These are phyloP conservation scores for Daubentonia madagascariensis DNA, from an alignment of 2,113 vertebrate species.

Conservation along the genomic window DNA sequence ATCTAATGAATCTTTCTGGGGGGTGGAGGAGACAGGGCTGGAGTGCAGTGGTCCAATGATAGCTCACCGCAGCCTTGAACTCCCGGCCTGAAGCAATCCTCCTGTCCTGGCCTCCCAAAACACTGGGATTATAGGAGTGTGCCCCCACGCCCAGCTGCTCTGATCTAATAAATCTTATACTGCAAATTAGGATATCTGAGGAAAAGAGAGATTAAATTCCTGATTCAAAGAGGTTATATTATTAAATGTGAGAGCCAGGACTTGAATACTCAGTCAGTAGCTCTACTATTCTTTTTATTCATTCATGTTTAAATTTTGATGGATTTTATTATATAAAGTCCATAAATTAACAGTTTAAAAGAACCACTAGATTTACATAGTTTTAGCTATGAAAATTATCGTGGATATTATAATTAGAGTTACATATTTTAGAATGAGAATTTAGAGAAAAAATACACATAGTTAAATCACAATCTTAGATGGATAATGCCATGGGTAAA, in stretches of 20 bases:
- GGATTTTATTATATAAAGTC: not conserved
- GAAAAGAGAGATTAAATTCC: not conserved
- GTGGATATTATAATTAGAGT: not conserved
- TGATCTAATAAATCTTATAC: not conserved
- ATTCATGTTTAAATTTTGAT: slow-evolving; percentile 7
- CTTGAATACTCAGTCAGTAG: not conserved
- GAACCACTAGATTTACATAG: not conserved
- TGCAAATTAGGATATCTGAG: not conserved
- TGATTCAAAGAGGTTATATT: not conserved
- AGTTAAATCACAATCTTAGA: not conserved
- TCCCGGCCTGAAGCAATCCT: too few relatives aligned
- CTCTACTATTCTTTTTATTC: not conserved
- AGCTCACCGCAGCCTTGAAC: too few relatives aligned
- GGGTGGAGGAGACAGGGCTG: too few relatives aligned
- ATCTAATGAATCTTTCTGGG: not conserved
- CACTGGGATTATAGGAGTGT: too few relatives aligned
- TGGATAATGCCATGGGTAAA: not conserved
- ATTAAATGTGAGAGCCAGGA: not conserved
- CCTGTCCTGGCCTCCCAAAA: too few relatives aligned
- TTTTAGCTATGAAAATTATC: not conserved
- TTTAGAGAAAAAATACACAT: not conserved
- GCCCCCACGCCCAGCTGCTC: too few relatives aligned
- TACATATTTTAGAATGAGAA: not conserved
- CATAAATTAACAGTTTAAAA: slow-evolving; percentile 25
- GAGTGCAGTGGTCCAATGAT: too few relatives aligned